These are phyloP conservation scores for Aegithalos caudatus DNA, from an alignment of 2,113 vertebrate genomes.

Conservation along the genomic window DNA sequence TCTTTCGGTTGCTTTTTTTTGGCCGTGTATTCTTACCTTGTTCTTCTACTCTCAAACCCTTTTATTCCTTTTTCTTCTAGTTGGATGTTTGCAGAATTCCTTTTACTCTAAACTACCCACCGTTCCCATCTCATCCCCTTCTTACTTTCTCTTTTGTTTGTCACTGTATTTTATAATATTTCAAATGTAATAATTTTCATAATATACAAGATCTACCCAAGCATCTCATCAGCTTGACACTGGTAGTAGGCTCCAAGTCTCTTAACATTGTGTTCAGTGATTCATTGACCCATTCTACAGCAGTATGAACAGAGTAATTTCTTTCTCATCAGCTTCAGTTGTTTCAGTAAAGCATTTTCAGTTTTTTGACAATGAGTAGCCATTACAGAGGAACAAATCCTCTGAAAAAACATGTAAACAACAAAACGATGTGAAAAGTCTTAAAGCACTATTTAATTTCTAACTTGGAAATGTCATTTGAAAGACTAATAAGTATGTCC, in stretches of 20 bases:
- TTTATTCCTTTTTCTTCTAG: background rate
- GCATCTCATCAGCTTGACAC: slow-evolving; percentile 74
- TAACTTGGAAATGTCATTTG: background rate
- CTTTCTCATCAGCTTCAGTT: slow-evolving; percentile 39
- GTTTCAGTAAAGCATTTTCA: slow-evolving; percentile 24
- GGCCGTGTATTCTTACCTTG: background rate
- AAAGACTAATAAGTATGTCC: background rate
- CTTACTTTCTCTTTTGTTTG: background rate
- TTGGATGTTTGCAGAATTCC: no score
- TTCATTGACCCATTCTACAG: slow-evolving; percentile 80
- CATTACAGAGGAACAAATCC: slow-evolving; percentile 71
- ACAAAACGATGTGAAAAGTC: background rate
- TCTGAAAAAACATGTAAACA: slow-evolving; percentile 49
- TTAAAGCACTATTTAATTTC: background rate
- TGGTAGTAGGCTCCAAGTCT: slow-evolving; percentile 76
- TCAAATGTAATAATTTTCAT: background rate
- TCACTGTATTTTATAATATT: background rate
- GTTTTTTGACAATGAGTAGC: slow-evolving; percentile 59
- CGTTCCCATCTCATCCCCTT: background rate
- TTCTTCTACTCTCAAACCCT: background rate
- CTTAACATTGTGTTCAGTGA: slow-evolving; percentile 72
- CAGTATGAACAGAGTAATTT: slow-evolving; percentile 56
- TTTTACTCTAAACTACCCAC: background rate
- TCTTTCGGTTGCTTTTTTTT: background rate
- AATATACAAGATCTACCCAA: slow-evolving; percentile 74